Conservation (phyloP, 2,797 vertebrate species). For the Apogon talboti region DNA sequence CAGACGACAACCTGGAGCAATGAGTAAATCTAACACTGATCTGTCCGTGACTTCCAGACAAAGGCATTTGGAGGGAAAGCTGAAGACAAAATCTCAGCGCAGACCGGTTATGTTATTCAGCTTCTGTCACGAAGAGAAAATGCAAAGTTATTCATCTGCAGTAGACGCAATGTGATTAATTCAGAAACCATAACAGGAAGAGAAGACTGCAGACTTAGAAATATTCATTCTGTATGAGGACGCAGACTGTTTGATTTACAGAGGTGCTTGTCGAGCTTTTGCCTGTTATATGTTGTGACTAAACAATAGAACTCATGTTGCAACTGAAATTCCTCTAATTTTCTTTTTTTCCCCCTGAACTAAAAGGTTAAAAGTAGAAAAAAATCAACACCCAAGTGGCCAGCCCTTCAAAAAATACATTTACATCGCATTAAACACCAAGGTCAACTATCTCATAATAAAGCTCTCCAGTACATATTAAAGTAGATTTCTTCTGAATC, state of each 20-base stretch:
- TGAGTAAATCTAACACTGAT: conserved; percentile 56
- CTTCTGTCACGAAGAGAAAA: conserved; percentile 14
- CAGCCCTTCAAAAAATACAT: conserved; percentile 28
- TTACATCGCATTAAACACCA: conserved; percentile 12
- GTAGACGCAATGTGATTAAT: conserved; percentile 30
- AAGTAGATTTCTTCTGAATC: conserved; percentile 8
- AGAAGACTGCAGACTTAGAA: conserved; percentile 22
- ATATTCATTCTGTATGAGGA: conserved; percentile 25
- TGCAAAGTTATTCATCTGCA: conserved; percentile 36
- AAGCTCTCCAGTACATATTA: conserved; percentile 12
- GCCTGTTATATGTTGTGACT: conserved; percentile 13
- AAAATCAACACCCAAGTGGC: not conserved
- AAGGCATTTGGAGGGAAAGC: conserved; percentile 23
- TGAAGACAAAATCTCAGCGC: conserved; percentile 8
- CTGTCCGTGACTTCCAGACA: conserved; percentile 42
- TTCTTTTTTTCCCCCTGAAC: conserved; percentile 25
- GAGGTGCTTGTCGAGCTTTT: not conserved
- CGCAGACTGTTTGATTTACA: conserved; percentile 15
- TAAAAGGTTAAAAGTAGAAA: not conserved
- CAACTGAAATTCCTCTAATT: conserved; percentile 12
- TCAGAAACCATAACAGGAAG: conserved; percentile 26
- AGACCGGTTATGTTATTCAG: not conserved
- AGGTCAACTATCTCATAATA: conserved; percentile 28
- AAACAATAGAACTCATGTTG: conserved; percentile 23
- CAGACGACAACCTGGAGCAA: conserved; percentile 53